A percentile compares a stretch with the other conserved stretches of the same genome.
These are phyloP conservation scores for Pilophorus perplexus DNA, from an alignment of 2,888 invertebrate species.

Conservation along the genomic window DNA sequence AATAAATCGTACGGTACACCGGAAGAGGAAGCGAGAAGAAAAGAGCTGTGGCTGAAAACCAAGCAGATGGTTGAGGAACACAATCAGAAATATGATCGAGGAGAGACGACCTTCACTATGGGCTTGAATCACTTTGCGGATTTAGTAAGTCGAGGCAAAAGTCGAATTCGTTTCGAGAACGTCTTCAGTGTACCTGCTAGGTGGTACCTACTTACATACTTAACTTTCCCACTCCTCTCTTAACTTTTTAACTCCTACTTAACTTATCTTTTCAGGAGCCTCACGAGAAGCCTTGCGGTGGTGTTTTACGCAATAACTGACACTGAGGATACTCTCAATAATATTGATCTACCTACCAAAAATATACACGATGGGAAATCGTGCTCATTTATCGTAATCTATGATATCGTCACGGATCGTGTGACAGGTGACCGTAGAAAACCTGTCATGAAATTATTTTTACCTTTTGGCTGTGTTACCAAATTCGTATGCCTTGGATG, in stretches of 20 bases:
- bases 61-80: constrained; percentile 29
- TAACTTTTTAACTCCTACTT: too few species aligned
- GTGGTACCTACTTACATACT: background rate
- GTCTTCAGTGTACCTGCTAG: background rate
- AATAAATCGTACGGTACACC: constrained; percentile 21
- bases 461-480: too few species aligned
- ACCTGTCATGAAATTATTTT: too few species aligned
- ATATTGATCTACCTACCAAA: too few species aligned
- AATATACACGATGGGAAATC: too few species aligned
- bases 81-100: constrained; percentile 33
- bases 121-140: constrained; percentile 35
- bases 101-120: constrained; percentile 36
- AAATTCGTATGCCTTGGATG: too few species aligned
- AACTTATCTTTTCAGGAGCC: constrained; percentile 32
- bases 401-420: too few species aligned
- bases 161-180: background rate
- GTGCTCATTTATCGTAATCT: too few species aligned
- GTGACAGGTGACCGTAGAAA: too few species aligned
- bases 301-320: constrained; percentile 17
- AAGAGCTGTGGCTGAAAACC: constrained; percentile 28
- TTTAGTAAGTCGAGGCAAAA: constrained; percentile 10
- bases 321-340: too few species aligned
- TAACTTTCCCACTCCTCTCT: background rate
- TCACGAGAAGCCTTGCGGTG: constrained; percentile 22
- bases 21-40: constrained; percentile 34